Evolutionary conservation across 2,113 vertebrate species (phyloP).

Genomic region (Sakesphorus luctuosus): DNA sequence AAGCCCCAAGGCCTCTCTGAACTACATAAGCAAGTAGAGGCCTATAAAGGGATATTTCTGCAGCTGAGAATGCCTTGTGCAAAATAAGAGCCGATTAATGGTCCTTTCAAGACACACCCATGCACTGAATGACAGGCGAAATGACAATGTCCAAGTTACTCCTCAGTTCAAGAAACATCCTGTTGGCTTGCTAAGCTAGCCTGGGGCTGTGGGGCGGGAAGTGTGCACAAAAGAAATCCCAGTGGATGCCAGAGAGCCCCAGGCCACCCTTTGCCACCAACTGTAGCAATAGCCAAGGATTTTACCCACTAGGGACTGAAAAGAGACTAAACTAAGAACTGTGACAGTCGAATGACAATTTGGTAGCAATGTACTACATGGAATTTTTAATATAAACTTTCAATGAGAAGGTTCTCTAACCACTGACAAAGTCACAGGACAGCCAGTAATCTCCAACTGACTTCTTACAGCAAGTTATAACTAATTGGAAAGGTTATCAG

Average conservation of each 20-base stretch:
- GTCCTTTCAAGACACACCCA: slow-evolving; percentile 9
- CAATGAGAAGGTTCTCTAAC: background rate
- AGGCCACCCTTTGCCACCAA: background rate
- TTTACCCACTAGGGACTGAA: background rate
- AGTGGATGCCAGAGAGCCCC: background rate
- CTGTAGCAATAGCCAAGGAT: background rate
- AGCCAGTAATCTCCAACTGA: background rate
- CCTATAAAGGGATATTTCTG: slow-evolving; percentile 4
- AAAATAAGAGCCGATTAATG: background rate
- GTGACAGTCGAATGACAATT: background rate
- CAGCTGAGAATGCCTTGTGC: background rate
- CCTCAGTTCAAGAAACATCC: background rate
- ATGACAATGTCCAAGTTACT: background rate
- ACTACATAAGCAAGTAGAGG: background rate
- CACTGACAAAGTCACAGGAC: background rate
- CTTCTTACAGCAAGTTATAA: background rate
- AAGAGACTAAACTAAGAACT: background rate
- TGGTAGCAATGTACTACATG: background rate
- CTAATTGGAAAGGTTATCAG: background rate
- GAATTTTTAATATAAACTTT: background rate
- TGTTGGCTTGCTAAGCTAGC: background rate
- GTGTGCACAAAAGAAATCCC: background rate
- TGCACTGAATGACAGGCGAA: background rate
- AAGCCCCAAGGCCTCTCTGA: slow-evolving; percentile 39
- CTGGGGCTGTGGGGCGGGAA: background rate